These are phyloP conservation scores for Emydocephalus ijimae DNA, from an alignment of 2,113 vertebrate genomes.

Conservation along the genomic window DNA sequence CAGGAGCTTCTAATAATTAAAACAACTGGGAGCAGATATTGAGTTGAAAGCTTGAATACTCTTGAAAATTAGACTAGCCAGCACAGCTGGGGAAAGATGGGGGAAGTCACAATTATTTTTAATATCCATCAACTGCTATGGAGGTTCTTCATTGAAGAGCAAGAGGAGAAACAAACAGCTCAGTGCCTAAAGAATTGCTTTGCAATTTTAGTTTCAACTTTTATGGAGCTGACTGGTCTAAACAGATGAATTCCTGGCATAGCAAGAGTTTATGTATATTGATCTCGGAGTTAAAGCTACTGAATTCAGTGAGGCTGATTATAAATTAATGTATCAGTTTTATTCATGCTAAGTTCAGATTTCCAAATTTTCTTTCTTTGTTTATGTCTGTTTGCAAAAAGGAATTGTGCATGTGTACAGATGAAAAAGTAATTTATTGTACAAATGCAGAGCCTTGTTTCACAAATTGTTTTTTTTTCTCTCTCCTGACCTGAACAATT, in stretches of 20 bases:
- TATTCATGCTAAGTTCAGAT: background rate
- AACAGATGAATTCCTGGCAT: background rate
- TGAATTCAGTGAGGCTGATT: background rate
- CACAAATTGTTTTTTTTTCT: background rate
- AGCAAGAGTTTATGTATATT: background rate
- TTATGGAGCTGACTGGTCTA: background rate
- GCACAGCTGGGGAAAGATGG: background rate
- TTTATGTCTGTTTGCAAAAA: background rate
- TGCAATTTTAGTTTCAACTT: background rate
- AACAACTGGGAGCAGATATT: background rate
- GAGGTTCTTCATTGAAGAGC: background rate
- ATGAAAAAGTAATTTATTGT: background rate
- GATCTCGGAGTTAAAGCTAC: background rate
- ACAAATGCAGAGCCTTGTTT: background rate
- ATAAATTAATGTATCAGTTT: background rate
- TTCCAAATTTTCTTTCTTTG: background rate
- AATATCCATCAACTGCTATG: background rate
- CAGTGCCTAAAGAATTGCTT: background rate
- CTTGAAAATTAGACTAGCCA: background rate
- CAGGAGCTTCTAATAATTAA: background rate
- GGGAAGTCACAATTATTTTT: background rate
- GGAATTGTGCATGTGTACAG: background rate
- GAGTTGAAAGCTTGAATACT: background rate
- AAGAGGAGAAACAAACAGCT: background rate
- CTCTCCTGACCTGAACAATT: background rate